phyloP scores from a whole-genome alignment of 35 echinoderm and acorn worm genomes.

The Chiridota heheva region DNA sequence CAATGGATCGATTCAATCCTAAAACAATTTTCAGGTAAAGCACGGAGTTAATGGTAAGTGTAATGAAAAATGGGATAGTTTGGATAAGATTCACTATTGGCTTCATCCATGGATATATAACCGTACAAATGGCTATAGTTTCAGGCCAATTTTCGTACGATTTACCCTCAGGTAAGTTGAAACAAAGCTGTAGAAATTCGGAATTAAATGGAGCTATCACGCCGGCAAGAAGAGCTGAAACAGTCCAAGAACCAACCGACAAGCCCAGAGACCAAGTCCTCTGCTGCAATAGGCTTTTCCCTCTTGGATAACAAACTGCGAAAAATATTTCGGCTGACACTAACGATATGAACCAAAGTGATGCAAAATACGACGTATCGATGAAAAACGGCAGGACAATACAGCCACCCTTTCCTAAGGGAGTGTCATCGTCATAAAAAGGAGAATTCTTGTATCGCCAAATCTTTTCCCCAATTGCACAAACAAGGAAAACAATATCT shows the following conservation, averaged over 20 bases:
- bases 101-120: background rate
- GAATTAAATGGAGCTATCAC: background rate
- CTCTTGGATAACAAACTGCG: constrained; percentile 59
- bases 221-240: constrained; percentile 19
- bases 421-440: constrained; percentile 39
- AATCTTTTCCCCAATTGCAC: constrained; percentile 62
- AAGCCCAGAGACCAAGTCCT: constrained; percentile 27
- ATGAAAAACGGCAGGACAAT: constrained; percentile 19
- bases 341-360: constrained; percentile 52
- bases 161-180: constrained; percentile 1
- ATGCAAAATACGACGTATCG: constrained; percentile 63
- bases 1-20: constrained; percentile 26
- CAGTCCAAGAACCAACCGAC: constrained; percentile 16
- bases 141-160: background rate
- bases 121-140: background rate
- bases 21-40: constrained; percentile 35
- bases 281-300: constrained; percentile 36
- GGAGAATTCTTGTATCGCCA: constrained; percentile 35
- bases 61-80: constrained; percentile 34
- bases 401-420: constrained; percentile 35
- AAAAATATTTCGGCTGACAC: constrained; percentile 63
- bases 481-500: constrained; percentile 64
- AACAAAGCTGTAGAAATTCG: background rate
- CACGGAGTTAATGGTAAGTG: constrained; percentile 16
- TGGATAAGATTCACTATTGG: constrained; percentile 32